phyloP scores from a whole-genome alignment of 1,140 invertebrate genomes.

The Mycetomoellerius zeteki region DNA sequence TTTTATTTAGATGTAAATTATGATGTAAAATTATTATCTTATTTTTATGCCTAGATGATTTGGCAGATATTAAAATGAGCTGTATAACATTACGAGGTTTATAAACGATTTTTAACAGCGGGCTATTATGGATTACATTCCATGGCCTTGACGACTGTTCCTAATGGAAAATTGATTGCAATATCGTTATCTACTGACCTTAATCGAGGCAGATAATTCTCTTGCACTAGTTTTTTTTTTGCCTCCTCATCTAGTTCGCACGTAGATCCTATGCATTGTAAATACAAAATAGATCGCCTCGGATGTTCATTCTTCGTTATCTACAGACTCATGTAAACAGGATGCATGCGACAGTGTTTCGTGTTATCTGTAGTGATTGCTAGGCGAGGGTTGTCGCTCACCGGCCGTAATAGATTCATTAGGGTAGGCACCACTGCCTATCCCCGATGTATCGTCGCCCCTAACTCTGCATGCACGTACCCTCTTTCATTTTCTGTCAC shows the following conservation, averaged over 20 bases:
- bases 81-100: background rate
- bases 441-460: conserved; percentile 67
- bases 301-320: conserved; percentile 65
- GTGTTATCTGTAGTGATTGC: conserved; percentile 80
- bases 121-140: background rate
- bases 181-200: conserved; percentile 53
- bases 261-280: background rate
- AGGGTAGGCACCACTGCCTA: conserved; percentile 72
- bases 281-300: conserved; percentile 22
- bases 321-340: conserved; percentile 39
- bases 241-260: background rate
- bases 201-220: conserved; percentile 52
- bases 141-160: conserved; percentile 40
- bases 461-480: conserved; percentile 50
- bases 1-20: background rate
- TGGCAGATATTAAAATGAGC: background rate
- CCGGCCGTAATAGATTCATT: conserved; percentile 82
- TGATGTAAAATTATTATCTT: background rate
- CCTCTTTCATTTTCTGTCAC: conserved; percentile 69
- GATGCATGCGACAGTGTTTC: conserved; percentile 60
- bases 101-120: conserved; percentile 61
- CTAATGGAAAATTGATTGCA: conserved; percentile 50
- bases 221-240: conserved; percentile 4
- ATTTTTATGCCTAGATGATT: conserved; percentile 10
- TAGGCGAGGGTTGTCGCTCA: conserved; percentile 73